Evolutionary conservation across 2,797 vertebrate species (phyloP).

Genomic region (Pachyuromys duprasi): DNA sequence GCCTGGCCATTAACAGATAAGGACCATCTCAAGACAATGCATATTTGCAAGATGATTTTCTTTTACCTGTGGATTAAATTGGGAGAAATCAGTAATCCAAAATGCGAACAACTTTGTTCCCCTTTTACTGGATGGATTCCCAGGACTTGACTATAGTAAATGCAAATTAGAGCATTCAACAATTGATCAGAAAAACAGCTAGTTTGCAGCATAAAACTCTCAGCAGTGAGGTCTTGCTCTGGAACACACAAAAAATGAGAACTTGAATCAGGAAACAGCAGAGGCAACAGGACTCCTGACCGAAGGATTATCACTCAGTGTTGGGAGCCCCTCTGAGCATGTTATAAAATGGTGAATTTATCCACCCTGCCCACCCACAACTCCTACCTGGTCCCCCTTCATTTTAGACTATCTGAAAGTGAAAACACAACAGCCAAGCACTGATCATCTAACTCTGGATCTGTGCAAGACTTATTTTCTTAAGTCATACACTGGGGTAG

Average conservation of each 20-base stretch:
- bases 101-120: constrained; percentile 63
- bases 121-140: constrained; percentile 62
- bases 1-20: constrained; percentile 43
- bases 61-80: constrained; percentile 67
- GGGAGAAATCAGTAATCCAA: constrained; percentile 62
- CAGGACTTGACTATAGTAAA: constrained; percentile 63
- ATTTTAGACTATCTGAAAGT: neutral
- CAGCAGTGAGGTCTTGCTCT: constrained; percentile 45
- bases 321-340: neutral
- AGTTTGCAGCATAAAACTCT: constrained; percentile 71
- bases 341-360: constrained; percentile 41
- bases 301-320: constrained; percentile 6
- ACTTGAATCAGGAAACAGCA: constrained; percentile 53
- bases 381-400: neutral
- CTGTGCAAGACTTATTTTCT: neutral
- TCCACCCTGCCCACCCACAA: neutral
- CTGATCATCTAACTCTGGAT: neutral
- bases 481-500: neutral
- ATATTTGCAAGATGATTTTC: constrained; percentile 53
- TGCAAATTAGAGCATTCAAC: constrained; percentile 61
- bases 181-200: constrained; percentile 69
- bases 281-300: constrained; percentile 34
- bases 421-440: neutral
- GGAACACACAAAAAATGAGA: constrained; percentile 64
- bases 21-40: constrained; percentile 19